phyloP scores from a whole-genome alignment of 2,888 invertebrate species.

The Euphydryas editha region DNA sequence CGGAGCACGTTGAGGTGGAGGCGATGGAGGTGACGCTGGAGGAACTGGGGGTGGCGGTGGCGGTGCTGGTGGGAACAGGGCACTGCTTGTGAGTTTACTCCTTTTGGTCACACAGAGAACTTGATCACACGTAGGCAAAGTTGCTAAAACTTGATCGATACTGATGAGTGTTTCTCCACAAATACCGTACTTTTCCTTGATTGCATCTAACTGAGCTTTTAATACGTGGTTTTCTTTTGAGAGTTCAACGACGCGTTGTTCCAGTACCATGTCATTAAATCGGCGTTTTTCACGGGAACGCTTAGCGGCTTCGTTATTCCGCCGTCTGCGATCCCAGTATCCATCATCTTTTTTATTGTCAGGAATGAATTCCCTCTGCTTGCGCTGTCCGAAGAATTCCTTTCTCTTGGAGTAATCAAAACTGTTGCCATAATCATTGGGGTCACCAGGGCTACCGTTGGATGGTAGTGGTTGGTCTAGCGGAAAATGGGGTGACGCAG shows the following conservation, averaged over 20 bases:
- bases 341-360: conserved; percentile 98
- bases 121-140: conserved; percentile 92
- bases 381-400: conserved; percentile 94
- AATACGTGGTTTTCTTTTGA: conserved; percentile 98
- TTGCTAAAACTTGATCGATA: conserved; percentile 94
- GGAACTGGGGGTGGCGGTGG: conserved; percentile 81
- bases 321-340: conserved; percentile 97
- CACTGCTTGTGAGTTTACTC: conserved; percentile 73
- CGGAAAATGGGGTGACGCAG: conserved; percentile 74
- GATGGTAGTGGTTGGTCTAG: conserved; percentile 76
- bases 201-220: conserved; percentile 95
- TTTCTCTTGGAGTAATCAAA: conserved; percentile 88
- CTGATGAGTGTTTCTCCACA: conserved; percentile 94
- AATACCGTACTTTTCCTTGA: conserved; percentile 96
- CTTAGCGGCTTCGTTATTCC: conserved; percentile 99
- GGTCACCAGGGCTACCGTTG: conserved; percentile 57
- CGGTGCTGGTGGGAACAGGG: conserved; percentile 83
- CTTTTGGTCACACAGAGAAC: conserved; percentile 93
- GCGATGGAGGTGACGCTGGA: conserved; percentile 77
- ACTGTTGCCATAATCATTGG: conserved; percentile 73
- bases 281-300: conserved; percentile 97
- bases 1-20: conserved; percentile 82
- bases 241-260: conserved; percentile 95
- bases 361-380: conserved; percentile 98
- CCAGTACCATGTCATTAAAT: conserved; percentile 98